phyloP scores from a whole-genome alignment of 2,888 invertebrate species.

The Drosophila lacicola region DNA sequence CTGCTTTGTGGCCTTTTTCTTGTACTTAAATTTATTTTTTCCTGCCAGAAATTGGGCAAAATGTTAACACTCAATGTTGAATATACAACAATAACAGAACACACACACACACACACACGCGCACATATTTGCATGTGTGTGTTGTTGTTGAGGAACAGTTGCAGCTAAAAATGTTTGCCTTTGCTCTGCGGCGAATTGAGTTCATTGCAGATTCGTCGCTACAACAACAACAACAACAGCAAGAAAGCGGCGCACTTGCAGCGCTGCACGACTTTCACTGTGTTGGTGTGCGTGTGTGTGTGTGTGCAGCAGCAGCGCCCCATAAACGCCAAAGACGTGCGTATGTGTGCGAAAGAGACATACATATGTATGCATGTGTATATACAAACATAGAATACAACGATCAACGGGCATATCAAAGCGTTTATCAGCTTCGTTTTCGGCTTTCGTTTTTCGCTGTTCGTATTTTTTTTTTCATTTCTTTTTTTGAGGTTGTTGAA shows the following conservation, averaged over 20 bases:
- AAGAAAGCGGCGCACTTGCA: slow-evolving; percentile 25
- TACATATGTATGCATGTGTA: not conserved
- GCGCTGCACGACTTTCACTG: slow-evolving; percentile 62
- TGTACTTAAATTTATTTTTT: too few relatives aligned
- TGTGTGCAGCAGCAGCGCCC: slow-evolving; percentile 34
- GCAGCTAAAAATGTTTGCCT: slow-evolving; percentile 45
- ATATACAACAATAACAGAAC: slow-evolving; percentile 29
- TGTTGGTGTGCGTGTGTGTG: slow-evolving; percentile 34
- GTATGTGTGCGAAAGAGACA: not conserved
- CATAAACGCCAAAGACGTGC: slow-evolving; percentile 21
- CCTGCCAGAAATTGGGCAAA: too few relatives aligned
- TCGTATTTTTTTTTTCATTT: not conserved
- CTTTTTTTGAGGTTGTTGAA: slow-evolving; percentile 10
- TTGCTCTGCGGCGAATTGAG: slow-evolving; percentile 58
- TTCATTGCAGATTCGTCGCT: slow-evolving; percentile 54
- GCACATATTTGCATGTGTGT: slow-evolving; percentile 28
- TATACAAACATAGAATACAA: slow-evolving; percentile 16
- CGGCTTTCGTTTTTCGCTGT: slow-evolving; percentile 24
- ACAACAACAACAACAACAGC: slow-evolving; percentile 26
- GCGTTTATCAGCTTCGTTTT: slow-evolving; percentile 68
- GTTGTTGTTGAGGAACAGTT: slow-evolving; percentile 14
- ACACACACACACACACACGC: slow-evolving; percentile 8
- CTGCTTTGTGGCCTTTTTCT: slow-evolving; percentile 5
- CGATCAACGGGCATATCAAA: slow-evolving; percentile 51
- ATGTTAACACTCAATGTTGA: too few relatives aligned